A percentile compares a stretch with the other conserved stretches of the same genome.
Evolutionary conservation across 2,797 vertebrate species (phyloP).

Genomic region (Chrysocyon brachyurus): DNA sequence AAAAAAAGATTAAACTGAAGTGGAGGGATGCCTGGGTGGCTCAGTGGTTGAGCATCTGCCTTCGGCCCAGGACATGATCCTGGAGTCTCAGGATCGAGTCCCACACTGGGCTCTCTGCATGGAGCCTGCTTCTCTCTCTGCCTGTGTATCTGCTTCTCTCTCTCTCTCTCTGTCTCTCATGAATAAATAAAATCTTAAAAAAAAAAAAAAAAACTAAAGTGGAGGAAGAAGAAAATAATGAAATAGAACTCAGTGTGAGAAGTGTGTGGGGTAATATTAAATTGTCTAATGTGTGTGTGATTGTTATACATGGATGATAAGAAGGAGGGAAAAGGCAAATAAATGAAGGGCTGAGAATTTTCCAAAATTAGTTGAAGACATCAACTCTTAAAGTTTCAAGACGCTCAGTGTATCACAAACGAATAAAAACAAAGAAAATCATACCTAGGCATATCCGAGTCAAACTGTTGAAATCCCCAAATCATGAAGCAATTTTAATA

Average conservation of each 20-base stretch:
- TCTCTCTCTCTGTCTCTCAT: too few relatives aligned
- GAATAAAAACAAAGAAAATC: background rate
- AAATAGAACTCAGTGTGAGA: background rate
- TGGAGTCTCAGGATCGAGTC: too few relatives aligned
- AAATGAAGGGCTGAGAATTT: background rate
- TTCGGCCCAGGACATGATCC: too few relatives aligned
- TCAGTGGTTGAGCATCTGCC: too few relatives aligned
- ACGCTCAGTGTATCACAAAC: background rate
- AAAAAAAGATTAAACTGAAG: too few relatives aligned
- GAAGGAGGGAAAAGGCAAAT: background rate
- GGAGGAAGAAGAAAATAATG: background rate
- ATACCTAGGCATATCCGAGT: background rate
- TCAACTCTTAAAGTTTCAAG: constrained; percentile 1
- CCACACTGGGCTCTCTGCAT: too few relatives aligned
- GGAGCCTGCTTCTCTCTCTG: too few relatives aligned
- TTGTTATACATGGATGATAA: background rate
- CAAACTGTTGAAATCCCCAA: background rate
- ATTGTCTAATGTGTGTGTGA: background rate
- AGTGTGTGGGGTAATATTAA: background rate
- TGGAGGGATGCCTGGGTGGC: too few relatives aligned
- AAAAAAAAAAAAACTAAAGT: background rate
- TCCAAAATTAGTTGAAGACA: background rate
- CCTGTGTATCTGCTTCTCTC: too few relatives aligned
- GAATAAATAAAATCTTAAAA: too few relatives aligned
- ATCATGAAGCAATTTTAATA: constrained; percentile 5